Conservation (phyloP, 2,888 invertebrate genomes). For the Drosophila acutilabella region DNA sequence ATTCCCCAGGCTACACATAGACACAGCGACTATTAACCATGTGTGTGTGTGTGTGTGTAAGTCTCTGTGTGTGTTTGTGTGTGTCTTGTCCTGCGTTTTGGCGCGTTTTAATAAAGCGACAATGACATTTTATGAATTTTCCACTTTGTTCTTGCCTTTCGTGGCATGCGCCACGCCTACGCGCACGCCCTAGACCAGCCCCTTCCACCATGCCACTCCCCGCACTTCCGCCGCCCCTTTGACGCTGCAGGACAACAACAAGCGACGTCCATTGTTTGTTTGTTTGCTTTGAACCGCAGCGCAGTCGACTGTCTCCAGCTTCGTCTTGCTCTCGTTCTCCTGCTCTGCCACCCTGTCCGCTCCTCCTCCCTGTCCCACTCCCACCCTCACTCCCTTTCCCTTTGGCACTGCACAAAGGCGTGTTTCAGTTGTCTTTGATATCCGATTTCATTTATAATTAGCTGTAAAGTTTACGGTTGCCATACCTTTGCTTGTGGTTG, state of each 20-base stretch:
- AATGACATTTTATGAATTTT: slow-evolving; percentile 80
- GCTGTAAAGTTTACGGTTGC: slow-evolving; percentile 75
- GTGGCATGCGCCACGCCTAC: slow-evolving; percentile 23
- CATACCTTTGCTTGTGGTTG: slow-evolving; percentile 75
- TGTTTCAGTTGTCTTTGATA: slow-evolving; percentile 71
- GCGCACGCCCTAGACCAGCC: neutral
- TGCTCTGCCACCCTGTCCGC: neutral
- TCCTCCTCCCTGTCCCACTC: neutral
- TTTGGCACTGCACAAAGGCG: slow-evolving; percentile 67
- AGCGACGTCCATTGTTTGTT: slow-evolving; percentile 73
- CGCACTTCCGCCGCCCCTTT: neutral
- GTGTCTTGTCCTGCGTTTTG: slow-evolving; percentile 64
- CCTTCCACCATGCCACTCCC: neutral
- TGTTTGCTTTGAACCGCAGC: slow-evolving; percentile 70
- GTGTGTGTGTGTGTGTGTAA: slow-evolving; percentile 30
- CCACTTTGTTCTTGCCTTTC: slow-evolving; percentile 72
- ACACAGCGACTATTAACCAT: slow-evolving; percentile 33
- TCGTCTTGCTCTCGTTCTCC: slow-evolving; percentile 17
- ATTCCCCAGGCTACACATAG: neutral
- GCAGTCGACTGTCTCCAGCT: slow-evolving; percentile 52
- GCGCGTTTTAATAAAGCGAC: slow-evolving; percentile 80
- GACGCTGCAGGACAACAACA: slow-evolving; percentile 36
- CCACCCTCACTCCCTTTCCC: neutral
- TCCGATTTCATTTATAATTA: slow-evolving; percentile 81
- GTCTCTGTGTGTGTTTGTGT: slow-evolving; percentile 10